Conservation (phyloP, 2,797 vertebrate genomes). For the Rhinichthys osculus region DNA sequence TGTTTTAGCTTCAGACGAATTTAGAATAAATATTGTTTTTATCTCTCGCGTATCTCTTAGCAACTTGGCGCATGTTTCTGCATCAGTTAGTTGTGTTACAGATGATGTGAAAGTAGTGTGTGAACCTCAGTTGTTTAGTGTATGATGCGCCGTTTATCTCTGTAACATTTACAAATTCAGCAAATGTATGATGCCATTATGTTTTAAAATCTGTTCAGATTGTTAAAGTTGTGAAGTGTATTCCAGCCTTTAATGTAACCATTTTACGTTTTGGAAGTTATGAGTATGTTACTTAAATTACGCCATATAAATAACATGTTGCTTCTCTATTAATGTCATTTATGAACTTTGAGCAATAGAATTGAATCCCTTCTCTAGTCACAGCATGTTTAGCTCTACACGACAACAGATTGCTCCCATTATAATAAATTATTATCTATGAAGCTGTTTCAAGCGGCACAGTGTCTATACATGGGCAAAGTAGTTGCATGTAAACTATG, state of each 20-base stretch:
- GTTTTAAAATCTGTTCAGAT: neutral
- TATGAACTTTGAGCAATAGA: neutral
- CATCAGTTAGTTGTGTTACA: constrained; percentile 7
- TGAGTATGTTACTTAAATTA: neutral
- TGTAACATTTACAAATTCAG: neutral
- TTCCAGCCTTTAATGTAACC: neutral
- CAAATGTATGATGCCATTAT: neutral
- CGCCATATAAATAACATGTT: neutral
- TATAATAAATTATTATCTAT: neutral
- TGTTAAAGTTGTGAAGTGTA: neutral
- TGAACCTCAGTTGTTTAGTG: neutral
- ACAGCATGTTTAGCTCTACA: neutral
- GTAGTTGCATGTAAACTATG: neutral
- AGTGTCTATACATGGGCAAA: neutral
- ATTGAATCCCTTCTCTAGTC: neutral
- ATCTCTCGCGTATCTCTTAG: neutral
- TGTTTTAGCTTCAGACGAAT: neutral
- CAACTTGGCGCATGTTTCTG: neutral
- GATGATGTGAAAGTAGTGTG: neutral
- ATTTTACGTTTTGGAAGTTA: neutral
- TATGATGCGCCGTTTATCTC: neutral
- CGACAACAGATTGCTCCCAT: neutral
- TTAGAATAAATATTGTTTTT: constrained; percentile 19
- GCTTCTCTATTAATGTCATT: neutral
- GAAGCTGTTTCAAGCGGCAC: neutral